These are phyloP conservation scores for Mohoua ochrocephala DNA, from an alignment of 2,113 vertebrate species.

Conservation along the genomic window DNA sequence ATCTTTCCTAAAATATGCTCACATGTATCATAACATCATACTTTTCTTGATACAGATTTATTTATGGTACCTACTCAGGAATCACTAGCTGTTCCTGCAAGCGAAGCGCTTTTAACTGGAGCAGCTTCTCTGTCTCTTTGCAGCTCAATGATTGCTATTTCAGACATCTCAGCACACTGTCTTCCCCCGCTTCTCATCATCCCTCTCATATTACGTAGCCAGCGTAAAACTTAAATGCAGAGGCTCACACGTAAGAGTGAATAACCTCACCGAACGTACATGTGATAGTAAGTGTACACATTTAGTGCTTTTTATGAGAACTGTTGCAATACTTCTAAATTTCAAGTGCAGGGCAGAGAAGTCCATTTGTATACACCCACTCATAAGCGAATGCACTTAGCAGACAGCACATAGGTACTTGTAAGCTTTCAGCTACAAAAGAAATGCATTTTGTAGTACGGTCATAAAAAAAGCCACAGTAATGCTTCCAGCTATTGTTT, in stretches of 20 bases:
- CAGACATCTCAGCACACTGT: not conserved
- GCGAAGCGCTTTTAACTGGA: constrained; percentile 37
- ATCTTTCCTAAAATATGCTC: not conserved
- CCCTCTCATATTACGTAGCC: not conserved
- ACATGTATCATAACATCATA: not conserved
- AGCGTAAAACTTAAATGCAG: not conserved
- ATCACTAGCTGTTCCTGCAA: constrained; percentile 43
- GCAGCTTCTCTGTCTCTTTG: not conserved
- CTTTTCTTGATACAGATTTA: constrained; percentile 9
- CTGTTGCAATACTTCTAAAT: not conserved
- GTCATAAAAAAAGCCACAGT: not conserved
- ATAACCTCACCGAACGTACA: not conserved
- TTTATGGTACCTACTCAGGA: constrained; percentile 4
- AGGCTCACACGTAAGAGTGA: not conserved
- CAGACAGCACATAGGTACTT: constrained; percentile 3
- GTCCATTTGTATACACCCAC: not conserved
- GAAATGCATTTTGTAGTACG: not conserved
- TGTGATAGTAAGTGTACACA: not conserved
- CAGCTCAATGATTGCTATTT: constrained; percentile 23
- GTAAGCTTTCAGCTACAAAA: not conserved
- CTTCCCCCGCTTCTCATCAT: constrained; percentile 25
- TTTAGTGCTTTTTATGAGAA: not conserved
- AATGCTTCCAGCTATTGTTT: not conserved
- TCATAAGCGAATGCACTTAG: not conserved
- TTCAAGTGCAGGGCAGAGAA: not conserved